Evolutionary conservation across 2,113 vertebrate species (phyloP).

Genomic region (Chrysochloris asiatica): DNA sequence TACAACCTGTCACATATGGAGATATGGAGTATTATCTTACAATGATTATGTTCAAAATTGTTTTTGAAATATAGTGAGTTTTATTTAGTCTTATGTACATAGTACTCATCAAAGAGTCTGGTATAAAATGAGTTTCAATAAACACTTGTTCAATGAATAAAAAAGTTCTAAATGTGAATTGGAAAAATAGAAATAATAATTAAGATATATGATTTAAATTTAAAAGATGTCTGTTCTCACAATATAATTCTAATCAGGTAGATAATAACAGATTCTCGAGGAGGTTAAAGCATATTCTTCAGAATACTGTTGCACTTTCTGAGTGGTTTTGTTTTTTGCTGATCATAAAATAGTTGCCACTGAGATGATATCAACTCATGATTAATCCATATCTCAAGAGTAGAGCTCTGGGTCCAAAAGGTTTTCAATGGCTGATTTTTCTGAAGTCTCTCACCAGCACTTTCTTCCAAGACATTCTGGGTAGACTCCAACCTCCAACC

Average conservation of each 20-base stretch:
- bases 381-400: too few relatives aligned
- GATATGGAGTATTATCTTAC: not conserved
- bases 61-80: not conserved
- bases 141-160: not conserved
- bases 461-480: too few relatives aligned
- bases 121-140: not conserved
- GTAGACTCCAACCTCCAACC: too few relatives aligned
- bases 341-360: not conserved
- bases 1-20: not conserved
- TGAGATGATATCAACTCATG: too few relatives aligned
- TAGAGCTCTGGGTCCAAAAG: too few relatives aligned
- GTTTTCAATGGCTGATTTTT: too few relatives aligned
- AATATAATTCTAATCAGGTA: not conserved
- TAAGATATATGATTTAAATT: not conserved
- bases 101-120: not conserved
- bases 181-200: not conserved
- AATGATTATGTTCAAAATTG: too few relatives aligned
- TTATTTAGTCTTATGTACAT: not conserved
- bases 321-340: not conserved
- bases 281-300: slow-evolving; percentile 5
- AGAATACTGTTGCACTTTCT: not conserved
- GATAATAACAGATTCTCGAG: not conserved
- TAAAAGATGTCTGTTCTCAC: not conserved
- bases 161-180: not conserved
- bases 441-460: too few relatives aligned